Conservation (phyloP, 2,888 invertebrate genomes). For the Lydus trimaculatus region DNA sequence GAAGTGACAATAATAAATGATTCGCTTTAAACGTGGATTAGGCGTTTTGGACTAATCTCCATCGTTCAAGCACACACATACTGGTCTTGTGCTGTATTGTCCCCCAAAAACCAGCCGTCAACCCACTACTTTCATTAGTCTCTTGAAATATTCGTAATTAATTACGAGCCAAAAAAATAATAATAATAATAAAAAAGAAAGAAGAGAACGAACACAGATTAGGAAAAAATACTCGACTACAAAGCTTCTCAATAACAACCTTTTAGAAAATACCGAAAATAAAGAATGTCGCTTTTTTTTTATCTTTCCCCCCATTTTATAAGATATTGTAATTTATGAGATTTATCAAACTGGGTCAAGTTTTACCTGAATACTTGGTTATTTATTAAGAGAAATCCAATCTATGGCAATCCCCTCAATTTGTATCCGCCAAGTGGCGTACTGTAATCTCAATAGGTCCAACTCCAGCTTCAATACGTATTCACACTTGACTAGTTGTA, state of each 20-base stretch:
- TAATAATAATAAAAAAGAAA: background rate
- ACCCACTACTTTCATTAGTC: background rate
- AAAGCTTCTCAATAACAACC: background rate
- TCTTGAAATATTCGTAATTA: constrained; percentile 1
- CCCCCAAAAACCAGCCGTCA: background rate
- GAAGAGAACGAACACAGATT: background rate
- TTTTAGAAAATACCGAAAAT: background rate
- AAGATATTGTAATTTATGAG: background rate
- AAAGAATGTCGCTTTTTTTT: background rate
- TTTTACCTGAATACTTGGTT: background rate
- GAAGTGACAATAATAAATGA: constrained; percentile 39
- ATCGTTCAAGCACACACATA: constrained; percentile 12
- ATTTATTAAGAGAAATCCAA: background rate
- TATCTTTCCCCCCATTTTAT: background rate
- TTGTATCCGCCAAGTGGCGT: background rate
- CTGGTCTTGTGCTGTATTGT: background rate
- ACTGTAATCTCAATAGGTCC: constrained; percentile 10
- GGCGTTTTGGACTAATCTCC: constrained; percentile 24
- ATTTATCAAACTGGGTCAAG: background rate
- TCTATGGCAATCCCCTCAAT: background rate
- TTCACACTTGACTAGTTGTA: constrained; percentile 14
- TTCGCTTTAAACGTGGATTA: constrained; percentile 33
- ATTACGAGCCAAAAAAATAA: too few relatives aligned
- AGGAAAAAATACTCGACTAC: background rate
- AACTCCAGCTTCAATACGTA: constrained; percentile 3